Evolutionary conservation across 1,140 invertebrate genomes (phyloP).

Genomic region (Tigriopus japonicus): DNA sequence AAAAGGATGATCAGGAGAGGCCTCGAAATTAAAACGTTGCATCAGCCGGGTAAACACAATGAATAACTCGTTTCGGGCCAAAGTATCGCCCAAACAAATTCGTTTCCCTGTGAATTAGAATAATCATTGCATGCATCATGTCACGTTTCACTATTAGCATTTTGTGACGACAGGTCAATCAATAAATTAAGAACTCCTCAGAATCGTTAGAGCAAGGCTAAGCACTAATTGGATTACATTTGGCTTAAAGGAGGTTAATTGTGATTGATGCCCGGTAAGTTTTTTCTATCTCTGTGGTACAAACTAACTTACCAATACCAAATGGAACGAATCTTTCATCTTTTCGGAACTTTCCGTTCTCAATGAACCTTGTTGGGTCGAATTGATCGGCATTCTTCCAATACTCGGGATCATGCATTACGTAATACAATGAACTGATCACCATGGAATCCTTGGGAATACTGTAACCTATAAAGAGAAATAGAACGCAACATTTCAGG

Average conservation of each 20-base stretch:
- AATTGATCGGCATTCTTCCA: constrained; percentile 47
- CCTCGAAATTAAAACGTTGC: constrained; percentile 3
- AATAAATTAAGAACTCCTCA: neutral
- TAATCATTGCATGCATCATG: neutral
- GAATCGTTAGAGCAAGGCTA: neutral
- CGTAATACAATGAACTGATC: neutral
- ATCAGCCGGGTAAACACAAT: constrained; percentile 59
- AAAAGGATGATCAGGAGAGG: neutral
- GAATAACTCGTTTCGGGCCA: constrained; percentile 76
- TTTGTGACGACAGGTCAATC: neutral
- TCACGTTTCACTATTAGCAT: neutral
- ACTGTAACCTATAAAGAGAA: constrained; percentile 23
- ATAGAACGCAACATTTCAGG: neutral
- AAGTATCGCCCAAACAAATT: constrained; percentile 75
- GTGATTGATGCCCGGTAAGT: no score
- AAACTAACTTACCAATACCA: constrained; percentile 39
- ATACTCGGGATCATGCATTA: neutral
- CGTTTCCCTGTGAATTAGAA: constrained; percentile 29
- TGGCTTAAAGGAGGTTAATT: neutral
- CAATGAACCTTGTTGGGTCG: constrained; percentile 49
- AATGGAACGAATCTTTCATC: constrained; percentile 42
- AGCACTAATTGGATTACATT: neutral
- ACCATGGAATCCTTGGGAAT: constrained; percentile 42
- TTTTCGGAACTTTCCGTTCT: constrained; percentile 26
- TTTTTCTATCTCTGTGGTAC: neutral